Percentiles rank a stretch among this genome's conserved stretches.
phyloP scores from a whole-genome alignment of 2,113 vertebrate genomes.

The Callopanchax toddi region DNA sequence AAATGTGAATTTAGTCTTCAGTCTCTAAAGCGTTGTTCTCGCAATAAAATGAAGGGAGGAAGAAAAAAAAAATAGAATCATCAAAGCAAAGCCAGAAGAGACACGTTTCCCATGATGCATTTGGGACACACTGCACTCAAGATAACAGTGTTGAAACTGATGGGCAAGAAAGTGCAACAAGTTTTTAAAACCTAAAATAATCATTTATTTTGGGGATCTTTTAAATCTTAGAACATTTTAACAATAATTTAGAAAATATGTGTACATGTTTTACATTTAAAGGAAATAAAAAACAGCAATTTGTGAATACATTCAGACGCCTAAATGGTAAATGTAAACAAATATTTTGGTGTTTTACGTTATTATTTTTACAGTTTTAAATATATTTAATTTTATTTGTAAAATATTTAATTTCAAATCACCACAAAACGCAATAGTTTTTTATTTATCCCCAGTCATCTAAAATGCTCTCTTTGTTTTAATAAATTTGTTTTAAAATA shows the following conservation, averaged over 20 bases:
- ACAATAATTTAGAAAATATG: too few species aligned
- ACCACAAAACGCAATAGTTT: not conserved
- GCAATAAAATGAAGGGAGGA: slow-evolving; percentile 71
- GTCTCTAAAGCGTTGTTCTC: slow-evolving; percentile 76
- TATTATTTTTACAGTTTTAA: not conserved
- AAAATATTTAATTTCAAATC: not conserved
- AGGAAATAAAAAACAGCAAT: too few species aligned
- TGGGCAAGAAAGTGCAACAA: not conserved
- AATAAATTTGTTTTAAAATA: not conserved
- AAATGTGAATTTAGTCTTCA: slow-evolving; percentile 56
- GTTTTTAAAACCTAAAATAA: not conserved
- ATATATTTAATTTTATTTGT: not conserved
- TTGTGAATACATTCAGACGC: too few species aligned
- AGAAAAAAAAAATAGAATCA: slow-evolving; percentile 68
- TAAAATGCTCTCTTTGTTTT: not conserved
- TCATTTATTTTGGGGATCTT: too few species aligned
- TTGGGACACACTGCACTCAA: slow-evolving; percentile 57
- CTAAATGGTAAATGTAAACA: too few species aligned
- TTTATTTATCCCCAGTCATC: not conserved
- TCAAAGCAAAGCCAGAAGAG: slow-evolving; percentile 67
- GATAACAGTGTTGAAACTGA: slow-evolving; percentile 16
- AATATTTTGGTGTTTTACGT: not conserved
- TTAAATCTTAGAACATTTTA: too few species aligned
- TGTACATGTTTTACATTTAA: too few species aligned
- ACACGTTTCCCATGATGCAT: slow-evolving; percentile 78